phyloP scores from a whole-genome alignment of 2,797 vertebrate species.

The Channa striata region DNA sequence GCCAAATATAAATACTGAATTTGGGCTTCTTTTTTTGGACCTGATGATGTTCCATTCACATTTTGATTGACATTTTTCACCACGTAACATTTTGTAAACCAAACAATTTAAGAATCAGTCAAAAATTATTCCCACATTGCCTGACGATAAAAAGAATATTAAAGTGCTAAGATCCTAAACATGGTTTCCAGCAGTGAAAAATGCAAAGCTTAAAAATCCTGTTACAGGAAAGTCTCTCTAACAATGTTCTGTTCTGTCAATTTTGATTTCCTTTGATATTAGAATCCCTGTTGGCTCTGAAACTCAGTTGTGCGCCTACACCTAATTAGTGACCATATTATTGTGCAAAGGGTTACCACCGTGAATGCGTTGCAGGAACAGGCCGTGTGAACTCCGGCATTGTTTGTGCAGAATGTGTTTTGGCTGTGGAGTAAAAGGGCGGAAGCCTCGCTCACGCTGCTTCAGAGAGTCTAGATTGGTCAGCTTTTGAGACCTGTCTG shows the following conservation, averaged over 20 bases:
- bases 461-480: conserved; percentile 53
- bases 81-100: background rate
- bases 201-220: conserved; percentile 3
- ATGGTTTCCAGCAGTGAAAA: background rate
- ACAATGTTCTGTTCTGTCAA: conserved; percentile 28
- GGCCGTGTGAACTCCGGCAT: conserved; percentile 66
- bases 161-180: background rate
- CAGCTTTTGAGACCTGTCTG: conserved; percentile 67
- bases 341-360: conserved; percentile 21
- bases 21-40: background rate
- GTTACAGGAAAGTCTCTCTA: conserved; percentile 24
- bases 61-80: background rate
- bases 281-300: conserved; percentile 1
- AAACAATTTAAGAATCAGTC: background rate
- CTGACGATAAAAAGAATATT: background rate
- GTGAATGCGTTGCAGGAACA: conserved; percentile 41
- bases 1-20: background rate
- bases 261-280: conserved; percentile 40
- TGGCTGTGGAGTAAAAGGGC: conserved; percentile 62
- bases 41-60: too few species aligned
- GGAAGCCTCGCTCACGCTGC: conserved; percentile 52
- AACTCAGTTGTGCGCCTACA: conserved; percentile 17
- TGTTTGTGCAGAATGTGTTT: conserved; percentile 70
- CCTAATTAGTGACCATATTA: conserved; percentile 27
- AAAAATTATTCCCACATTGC: background rate